Evolutionary conservation across 2,888 invertebrate species (phyloP).

Genomic region (Ommatoiulus sabulosus): DNA sequence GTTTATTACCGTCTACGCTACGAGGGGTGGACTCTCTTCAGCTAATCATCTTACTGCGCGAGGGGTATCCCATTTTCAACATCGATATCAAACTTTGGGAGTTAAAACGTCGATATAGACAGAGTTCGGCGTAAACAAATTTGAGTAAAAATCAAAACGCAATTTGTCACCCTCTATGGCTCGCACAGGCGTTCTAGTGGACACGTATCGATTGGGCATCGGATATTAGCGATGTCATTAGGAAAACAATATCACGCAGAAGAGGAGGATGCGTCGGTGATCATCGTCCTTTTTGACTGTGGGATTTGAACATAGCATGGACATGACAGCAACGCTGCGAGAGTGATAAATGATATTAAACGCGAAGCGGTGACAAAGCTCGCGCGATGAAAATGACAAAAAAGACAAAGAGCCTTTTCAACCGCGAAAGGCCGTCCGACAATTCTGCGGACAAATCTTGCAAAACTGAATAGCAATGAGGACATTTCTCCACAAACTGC

Average conservation of each 20-base stretch:
- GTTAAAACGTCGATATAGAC: not conserved
- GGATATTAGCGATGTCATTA: conserved; percentile 46
- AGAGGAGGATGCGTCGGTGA: not conserved
- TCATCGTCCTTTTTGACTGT: conserved; percentile 25
- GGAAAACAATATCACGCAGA: conserved; percentile 34
- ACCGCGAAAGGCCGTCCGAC: not conserved
- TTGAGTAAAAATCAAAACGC: not conserved
- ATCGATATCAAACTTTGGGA: not conserved
- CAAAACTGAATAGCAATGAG: not conserved
- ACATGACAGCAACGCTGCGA: conserved; percentile 28
- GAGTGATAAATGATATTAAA: conserved; percentile 47
- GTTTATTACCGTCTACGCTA: not conserved
- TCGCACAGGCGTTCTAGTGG: not conserved
- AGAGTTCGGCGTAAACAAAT: not conserved
- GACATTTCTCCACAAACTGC: not conserved
- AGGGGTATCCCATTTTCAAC: not conserved
- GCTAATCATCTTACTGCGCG: not conserved
- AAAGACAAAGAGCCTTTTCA: conserved; percentile 1
- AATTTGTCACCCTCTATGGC: not conserved
- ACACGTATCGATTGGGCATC: conserved; percentile 31
- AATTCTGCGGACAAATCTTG: not conserved
- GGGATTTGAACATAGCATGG: conserved; percentile 32
- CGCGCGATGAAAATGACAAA: conserved; percentile 33
- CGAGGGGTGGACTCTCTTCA: not conserved
- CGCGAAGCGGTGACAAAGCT: conserved; percentile 45